Evolutionary conservation across 2,888 invertebrate genomes (phyloP).

Genomic region (Nomada goodeniana): DNA sequence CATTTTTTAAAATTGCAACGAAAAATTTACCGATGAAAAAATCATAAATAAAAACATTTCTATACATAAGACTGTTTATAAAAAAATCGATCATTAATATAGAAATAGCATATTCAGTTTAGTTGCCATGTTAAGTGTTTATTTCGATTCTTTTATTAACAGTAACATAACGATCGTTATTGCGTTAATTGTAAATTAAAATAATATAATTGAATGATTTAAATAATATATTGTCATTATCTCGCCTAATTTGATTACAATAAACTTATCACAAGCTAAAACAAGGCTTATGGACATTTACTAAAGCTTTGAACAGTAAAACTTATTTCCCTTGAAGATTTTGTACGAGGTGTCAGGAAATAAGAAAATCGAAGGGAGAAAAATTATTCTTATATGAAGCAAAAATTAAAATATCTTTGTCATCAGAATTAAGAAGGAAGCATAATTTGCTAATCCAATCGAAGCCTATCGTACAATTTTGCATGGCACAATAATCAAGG

Average conservation of each 20-base stretch:
- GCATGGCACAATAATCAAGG: conserved; percentile 59
- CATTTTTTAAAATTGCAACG: conserved; percentile 11
- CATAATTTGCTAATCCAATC: conserved; percentile 7
- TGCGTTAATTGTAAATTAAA: conserved; percentile 49
- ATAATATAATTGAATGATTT: conserved; percentile 29
- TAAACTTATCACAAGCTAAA: conserved; percentile 1
- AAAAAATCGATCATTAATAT: conserved; percentile 4
- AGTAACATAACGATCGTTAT: conserved; percentile 33
- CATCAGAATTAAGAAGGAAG: neutral
- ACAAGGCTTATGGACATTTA: neutral
- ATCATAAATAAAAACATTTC: conserved; percentile 8
- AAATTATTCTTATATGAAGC: conserved; percentile 5
- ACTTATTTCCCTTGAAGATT: neutral
- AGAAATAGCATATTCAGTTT: conserved; percentile 14
- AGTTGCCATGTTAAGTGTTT: conserved; percentile 11
- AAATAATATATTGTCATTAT: conserved; percentile 15
- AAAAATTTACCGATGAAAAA: conserved; percentile 16
- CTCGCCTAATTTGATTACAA: neutral
- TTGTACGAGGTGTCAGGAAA: conserved; percentile 6
- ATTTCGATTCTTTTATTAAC: conserved; percentile 3
- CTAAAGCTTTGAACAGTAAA: neutral
- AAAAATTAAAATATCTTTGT: conserved; percentile 13
- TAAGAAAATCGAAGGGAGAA: conserved; percentile 2
- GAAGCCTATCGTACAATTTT: conserved; percentile 30
- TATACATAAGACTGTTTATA: neutral